Percentiles rank a stretch among this genome's conserved stretches.
phyloP scores from a whole-genome alignment of 2,888 invertebrate species.

The Gortyna flavago region DNA sequence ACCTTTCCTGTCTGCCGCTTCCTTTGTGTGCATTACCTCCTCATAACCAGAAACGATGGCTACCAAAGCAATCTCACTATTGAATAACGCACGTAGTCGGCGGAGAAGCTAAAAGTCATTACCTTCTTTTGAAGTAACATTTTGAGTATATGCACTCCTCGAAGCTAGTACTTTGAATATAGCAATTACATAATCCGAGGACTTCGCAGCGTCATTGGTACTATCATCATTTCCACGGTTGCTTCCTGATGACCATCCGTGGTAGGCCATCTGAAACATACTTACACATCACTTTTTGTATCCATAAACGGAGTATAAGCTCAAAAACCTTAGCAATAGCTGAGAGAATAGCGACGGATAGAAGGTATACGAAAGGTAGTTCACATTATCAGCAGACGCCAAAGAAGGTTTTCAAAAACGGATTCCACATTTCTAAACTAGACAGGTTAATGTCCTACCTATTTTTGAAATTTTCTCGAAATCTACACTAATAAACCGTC shows the following conservation, averaged over 20 bases:
- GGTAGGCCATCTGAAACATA: neutral
- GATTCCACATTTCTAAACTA: neutral
- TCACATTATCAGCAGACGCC: neutral
- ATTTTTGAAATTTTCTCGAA: conserved; percentile 36
- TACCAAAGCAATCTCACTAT: neutral
- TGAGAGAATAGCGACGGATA: neutral
- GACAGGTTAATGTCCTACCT: conserved; percentile 25
- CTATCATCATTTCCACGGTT: neutral
- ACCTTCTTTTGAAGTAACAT: neutral
- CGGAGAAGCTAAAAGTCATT: neutral
- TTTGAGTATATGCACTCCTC: neutral
- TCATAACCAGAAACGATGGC: neutral
- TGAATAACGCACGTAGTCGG: neutral
- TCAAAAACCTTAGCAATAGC: neutral
- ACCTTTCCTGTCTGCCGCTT: neutral
- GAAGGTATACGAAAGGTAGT: neutral
- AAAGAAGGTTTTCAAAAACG: neutral
- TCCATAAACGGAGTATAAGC: neutral
- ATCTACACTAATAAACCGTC: conserved; percentile 32
- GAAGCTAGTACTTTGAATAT: neutral
- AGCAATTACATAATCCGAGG: neutral
- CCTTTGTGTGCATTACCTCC: neutral
- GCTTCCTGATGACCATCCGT: neutral
- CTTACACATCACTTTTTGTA: neutral
- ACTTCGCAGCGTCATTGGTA: neutral